These are phyloP conservation scores for Athalia circularis DNA, from an alignment of 2,888 invertebrate genomes.

Conservation along the genomic window DNA sequence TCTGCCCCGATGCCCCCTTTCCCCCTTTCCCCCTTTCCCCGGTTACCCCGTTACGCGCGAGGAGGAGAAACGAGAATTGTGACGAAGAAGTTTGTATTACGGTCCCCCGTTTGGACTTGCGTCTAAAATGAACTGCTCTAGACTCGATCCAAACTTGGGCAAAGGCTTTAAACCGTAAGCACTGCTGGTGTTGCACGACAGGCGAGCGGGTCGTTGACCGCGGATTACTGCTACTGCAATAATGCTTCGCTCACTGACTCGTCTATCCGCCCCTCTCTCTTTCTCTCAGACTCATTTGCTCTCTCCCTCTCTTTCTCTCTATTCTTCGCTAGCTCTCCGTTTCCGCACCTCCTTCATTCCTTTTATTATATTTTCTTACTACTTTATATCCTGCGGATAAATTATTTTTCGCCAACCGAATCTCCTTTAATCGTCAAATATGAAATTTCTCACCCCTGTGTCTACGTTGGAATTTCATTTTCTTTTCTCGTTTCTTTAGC, in stretches of 20 bases:
- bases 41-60: conserved; percentile 6
- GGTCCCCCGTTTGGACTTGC: no score
- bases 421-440: no score
- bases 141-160: conserved; percentile 29
- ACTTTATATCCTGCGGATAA: no score
- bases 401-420: no score
- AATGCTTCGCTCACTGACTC: conserved; percentile 5
- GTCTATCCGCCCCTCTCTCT: not conserved
- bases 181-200: not conserved
- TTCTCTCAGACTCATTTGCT: conserved; percentile 5
- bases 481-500: no score
- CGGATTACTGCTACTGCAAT: not conserved
- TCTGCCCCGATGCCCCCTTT: conserved; percentile 10
- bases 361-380: conserved; percentile 10
- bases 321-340: conserved; percentile 35
- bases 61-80: not conserved
- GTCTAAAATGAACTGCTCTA: not conserved
- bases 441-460: no score
- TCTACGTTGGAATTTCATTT: no score
- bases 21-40: conserved; percentile 17
- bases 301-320: conserved; percentile 27
- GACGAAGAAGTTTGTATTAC: no score
- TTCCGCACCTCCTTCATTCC: conserved; percentile 46
- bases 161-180: conserved; percentile 35
- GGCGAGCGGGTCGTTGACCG: conserved; percentile 31